Evolutionary conservation across 2,113 vertebrate species (phyloP), one percentile per base, ranked within the genome.

Genomic region (Orientallactaga bullata): DNA sequence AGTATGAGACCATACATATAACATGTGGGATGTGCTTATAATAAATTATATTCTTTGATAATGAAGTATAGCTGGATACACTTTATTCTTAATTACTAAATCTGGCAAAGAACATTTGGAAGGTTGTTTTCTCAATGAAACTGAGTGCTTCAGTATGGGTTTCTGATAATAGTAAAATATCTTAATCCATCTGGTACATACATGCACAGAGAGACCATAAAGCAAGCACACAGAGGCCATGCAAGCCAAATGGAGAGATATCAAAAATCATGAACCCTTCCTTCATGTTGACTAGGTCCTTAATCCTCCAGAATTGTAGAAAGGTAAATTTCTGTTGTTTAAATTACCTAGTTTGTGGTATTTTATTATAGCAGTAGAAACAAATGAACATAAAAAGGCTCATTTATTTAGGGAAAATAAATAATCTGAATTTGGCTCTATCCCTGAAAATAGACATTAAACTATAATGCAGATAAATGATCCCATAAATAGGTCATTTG

Each of bases 1-100:
- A 55, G 16, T 71, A n/a, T 32, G 5, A 17, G 16, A 71, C 10
- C 55, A 55, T 16, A 7, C 12, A 71, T 69, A 16, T 2, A 55
- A 61, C 51, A 82, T 69, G 63, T 91, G 20, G 60, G 32, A 87
- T 7, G 61, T 88, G 21, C 7, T 28, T 83, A 83, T 77, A 55
- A n/a, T 58, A 74, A 90, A 87, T 55, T 72, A 8, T 21, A 30
- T 73, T 37, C 18, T 77, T 61, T 65, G 58, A 71, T 39, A 72
- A 65, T 72, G 28, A 73, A 65, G 88, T 83, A 88, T 83, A 55
- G n/a, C 39, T 24, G 1, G 42, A 12, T 4, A 65, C 37, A 13
- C 63, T 71, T 13, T 42, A 16, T 71, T 91, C 91, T 83, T 63
- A 78, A 63, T 91, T 91, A 15, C n/a, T 88, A 21, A 88, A 65